These are phyloP conservation scores for Sebastes taczanowskii DNA, from an alignment of 2,797 vertebrate species.

Conservation along the genomic window DNA sequence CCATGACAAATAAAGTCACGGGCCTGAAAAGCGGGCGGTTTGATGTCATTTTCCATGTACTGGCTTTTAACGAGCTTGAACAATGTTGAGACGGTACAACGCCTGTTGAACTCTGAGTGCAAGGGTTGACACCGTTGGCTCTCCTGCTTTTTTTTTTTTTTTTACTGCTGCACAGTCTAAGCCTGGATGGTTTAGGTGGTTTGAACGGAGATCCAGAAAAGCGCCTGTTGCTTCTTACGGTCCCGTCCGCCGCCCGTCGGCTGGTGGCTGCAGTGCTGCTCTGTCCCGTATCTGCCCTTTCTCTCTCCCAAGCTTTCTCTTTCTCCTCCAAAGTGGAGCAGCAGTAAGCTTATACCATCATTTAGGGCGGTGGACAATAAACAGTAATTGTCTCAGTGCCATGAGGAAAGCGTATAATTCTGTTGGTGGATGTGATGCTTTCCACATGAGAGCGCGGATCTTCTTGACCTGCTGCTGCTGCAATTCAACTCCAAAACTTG, in stretches of 20 bases:
- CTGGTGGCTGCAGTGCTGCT: constrained; percentile 29
- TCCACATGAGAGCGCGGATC: constrained; percentile 74
- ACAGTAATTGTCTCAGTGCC: constrained; percentile 73
- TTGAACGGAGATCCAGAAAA: constrained; percentile 59
- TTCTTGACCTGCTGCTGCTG: constrained; percentile 69
- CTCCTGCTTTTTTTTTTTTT: neutral
- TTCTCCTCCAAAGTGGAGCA: constrained; percentile 53
- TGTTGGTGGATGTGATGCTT: constrained; percentile 73
- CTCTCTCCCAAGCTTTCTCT: constrained; percentile 37
- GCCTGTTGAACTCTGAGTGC: constrained; percentile 53
- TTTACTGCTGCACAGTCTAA: constrained; percentile 21
- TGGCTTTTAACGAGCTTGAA: constrained; percentile 64
- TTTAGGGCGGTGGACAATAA: constrained; percentile 73
- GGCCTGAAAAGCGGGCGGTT: constrained; percentile 56
- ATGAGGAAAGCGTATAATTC: constrained; percentile 73
- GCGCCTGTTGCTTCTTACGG: constrained; percentile 32
- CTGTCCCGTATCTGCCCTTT: constrained; percentile 62
- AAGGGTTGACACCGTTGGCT: constrained; percentile 52
- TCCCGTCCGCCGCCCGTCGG: constrained; percentile 29
- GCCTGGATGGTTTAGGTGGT: constrained; percentile 44
- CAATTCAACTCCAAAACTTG: constrained; percentile 55
- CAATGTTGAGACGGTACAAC: constrained; percentile 44
- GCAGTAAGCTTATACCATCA: constrained; percentile 66
- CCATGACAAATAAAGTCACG: constrained; percentile 73
- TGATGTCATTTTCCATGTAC: constrained; percentile 73